These are phyloP conservation scores for Natrix natrix DNA, from an alignment of 2,797 vertebrate genomes.

Conservation along the genomic window DNA sequence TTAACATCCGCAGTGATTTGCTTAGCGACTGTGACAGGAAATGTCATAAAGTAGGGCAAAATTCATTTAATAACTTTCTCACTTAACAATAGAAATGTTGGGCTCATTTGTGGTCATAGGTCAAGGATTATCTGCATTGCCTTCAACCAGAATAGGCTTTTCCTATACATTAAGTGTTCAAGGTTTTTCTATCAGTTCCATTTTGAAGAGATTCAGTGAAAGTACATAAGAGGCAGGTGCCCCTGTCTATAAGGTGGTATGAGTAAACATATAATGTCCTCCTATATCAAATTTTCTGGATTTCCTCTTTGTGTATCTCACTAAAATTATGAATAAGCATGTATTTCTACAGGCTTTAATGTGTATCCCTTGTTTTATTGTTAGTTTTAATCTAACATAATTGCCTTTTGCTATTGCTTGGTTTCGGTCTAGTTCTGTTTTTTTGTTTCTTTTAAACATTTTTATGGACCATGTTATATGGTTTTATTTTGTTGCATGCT, in stretches of 20 bases:
- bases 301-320: not conserved
- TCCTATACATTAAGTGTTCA: not conserved
- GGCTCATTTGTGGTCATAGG: not conserved
- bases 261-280: not conserved
- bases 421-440: not conserved
- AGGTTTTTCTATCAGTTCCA: not conserved
- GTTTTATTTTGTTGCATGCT: not conserved
- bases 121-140: not conserved
- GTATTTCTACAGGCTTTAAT: not conserved
- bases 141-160: not conserved
- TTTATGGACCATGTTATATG: not conserved
- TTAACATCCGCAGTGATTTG: too few species aligned
- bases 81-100: not conserved
- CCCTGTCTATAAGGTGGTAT: not conserved
- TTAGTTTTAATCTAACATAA: not conserved
- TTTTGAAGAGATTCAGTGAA: not conserved
- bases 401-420: not conserved
- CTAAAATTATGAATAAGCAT: not conserved
- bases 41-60: too few species aligned
- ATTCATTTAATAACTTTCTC: too few species aligned
- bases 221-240: not conserved
- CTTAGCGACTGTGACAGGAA: too few species aligned
- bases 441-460: not conserved
- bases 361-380: not conserved
- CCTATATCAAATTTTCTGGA: not conserved